Percentiles rank a stretch among this genome's conserved stretches.
phyloP scores from a whole-genome alignment of 2,888 invertebrate species.

The Ceratothoa steindachneri region DNA sequence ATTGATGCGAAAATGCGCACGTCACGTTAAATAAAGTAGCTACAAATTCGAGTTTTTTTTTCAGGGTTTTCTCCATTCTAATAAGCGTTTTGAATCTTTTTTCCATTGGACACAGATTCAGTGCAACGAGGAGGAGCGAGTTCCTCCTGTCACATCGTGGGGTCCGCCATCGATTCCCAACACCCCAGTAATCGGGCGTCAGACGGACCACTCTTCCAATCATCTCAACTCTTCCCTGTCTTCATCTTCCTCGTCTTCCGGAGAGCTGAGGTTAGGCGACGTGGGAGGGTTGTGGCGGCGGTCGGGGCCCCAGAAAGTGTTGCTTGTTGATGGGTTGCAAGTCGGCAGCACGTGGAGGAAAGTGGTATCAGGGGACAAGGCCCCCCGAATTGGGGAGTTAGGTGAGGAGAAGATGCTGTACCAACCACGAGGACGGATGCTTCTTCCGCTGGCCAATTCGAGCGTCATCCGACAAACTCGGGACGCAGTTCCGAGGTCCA shows the following conservation, averaged over 20 bases:
- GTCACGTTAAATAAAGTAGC: no score
- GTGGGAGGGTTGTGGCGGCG: no score
- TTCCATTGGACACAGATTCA: no score
- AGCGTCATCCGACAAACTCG: not conserved
- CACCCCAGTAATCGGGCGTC: slow-evolving; percentile 43
- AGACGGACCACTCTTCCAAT: not conserved
- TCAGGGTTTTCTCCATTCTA: no score
- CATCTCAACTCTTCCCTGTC: not conserved
- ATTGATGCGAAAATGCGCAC: no score
- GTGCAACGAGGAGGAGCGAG: slow-evolving; percentile 43
- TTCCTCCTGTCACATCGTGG: slow-evolving; percentile 44
- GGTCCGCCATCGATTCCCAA: slow-evolving; percentile 46
- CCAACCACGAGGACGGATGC: not conserved
- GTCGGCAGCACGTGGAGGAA: not conserved
- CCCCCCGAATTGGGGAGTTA: not conserved
- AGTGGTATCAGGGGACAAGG: not conserved
- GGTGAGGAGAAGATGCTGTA: no score
- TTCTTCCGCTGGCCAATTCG: not conserved
- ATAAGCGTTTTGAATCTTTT: no score
- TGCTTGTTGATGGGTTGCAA: no score
- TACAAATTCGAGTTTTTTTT: no score
- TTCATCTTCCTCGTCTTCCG: slow-evolving; percentile 1
- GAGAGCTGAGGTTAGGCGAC: slow-evolving; percentile 1
- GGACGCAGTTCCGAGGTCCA: not conserved
- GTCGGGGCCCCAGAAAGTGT: no score